These are phyloP conservation scores for Podabrus alpinus DNA, from an alignment of 2,888 invertebrate species.

Conservation along the genomic window DNA sequence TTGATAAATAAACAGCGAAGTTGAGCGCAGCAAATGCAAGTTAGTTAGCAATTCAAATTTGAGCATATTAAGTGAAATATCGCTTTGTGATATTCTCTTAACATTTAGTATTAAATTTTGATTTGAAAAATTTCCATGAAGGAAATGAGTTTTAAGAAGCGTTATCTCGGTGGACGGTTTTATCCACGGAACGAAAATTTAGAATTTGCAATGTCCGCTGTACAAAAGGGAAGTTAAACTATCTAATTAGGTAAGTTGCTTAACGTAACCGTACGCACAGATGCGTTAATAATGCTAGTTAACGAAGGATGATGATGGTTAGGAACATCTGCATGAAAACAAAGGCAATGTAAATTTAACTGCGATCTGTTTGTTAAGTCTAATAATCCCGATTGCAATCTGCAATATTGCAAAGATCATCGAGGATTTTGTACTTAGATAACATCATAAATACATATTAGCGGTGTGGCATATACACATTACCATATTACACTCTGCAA, in stretches of 20 bases:
- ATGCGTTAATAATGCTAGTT: conserved; percentile 24
- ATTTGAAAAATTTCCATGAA: not conserved
- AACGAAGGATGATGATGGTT: conserved; percentile 24
- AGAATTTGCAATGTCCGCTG: not conserved
- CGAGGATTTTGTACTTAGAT: conserved; percentile 30
- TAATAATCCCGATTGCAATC: conserved; percentile 48
- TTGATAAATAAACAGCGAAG: not conserved
- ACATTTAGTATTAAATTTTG: not conserved
- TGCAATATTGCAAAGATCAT: conserved; percentile 37
- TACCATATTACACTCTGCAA: conserved; percentile 42
- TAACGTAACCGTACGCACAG: conserved; percentile 17
- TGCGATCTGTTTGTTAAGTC: conserved; percentile 45
- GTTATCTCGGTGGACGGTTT: not conserved
- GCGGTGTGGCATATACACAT: conserved; percentile 36
- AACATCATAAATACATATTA: conserved; percentile 49
- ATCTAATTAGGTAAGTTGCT: conserved; percentile 6
- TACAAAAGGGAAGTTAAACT: not conserved
- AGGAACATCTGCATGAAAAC: conserved; percentile 41
- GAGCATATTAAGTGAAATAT: not conserved
- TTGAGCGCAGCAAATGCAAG: not conserved
- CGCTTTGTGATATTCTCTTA: not conserved
- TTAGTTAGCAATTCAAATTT: not conserved
- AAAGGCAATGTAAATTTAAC: conserved; percentile 46
- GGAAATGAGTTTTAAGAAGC: not conserved
- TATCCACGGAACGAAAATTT: not conserved